Percentiles rank a stretch among this genome's conserved stretches.
Evolutionary conservation across 2,113 vertebrate species (phyloP).

Genomic region (Catharus minimus): DNA sequence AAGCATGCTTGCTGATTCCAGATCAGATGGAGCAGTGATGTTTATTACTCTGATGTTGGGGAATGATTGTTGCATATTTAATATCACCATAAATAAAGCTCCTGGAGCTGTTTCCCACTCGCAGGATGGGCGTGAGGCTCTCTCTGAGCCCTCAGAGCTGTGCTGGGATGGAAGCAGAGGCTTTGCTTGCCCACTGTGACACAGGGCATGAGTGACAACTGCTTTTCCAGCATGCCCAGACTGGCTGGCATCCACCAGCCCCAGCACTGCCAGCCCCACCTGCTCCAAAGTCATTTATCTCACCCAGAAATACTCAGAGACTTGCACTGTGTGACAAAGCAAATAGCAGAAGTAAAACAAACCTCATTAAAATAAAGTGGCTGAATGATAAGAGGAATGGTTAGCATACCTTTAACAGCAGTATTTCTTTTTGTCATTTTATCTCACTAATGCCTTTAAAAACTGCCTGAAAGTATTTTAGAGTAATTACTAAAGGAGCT

Average conservation of each 20-base stretch:
- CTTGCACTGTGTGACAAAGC: neutral
- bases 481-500: neutral
- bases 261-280: neutral
- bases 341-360: conserved; percentile 39
- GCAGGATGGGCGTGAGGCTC: neutral
- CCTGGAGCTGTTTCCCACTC: neutral
- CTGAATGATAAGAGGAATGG: conserved; percentile 5
- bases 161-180: neutral
- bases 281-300: neutral
- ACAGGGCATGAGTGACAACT: neutral
- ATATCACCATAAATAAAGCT: conserved; percentile 24
- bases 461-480: neutral
- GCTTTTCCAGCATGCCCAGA: neutral
- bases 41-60: conserved; percentile 56
- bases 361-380: conserved; percentile 58
- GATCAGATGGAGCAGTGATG: conserved; percentile 45
- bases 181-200: neutral
- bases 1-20: conserved; percentile 18
- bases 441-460: conserved; percentile 21
- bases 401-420: conserved; percentile 25
- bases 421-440: neutral
- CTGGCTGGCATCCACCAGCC: neutral
- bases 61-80: conserved; percentile 58
- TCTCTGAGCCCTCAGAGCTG: neutral
- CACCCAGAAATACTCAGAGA: neutral